Conservation (phyloP, 2,888 invertebrate species). For the Phragmatobia fuliginosa region DNA sequence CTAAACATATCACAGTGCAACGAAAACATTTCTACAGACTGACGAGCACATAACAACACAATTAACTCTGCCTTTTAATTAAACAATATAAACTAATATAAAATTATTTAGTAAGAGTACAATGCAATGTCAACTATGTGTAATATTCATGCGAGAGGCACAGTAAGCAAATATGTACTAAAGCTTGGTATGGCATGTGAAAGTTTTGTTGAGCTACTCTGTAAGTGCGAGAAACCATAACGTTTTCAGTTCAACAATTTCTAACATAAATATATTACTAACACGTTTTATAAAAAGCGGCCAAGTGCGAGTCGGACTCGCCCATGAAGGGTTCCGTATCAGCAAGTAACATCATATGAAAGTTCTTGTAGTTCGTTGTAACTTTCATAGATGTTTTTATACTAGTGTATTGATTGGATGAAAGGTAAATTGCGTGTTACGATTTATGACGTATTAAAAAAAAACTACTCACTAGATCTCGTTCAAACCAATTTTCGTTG, state of each 20-base stretch:
- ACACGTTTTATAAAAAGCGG: constrained; percentile 35
- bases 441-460: too few species aligned
- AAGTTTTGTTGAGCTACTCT: constrained; percentile 57
- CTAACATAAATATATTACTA: constrained; percentile 39
- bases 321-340: too few species aligned
- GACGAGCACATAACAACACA: constrained; percentile 51
- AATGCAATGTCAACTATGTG: constrained; percentile 63
- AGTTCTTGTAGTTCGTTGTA: too few species aligned
- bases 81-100: constrained; percentile 59
- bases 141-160: constrained; percentile 48
- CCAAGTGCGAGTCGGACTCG: too few species aligned
- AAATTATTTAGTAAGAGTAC: constrained; percentile 54
- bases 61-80: constrained; percentile 58
- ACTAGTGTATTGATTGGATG: too few species aligned
- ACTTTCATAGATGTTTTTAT: too few species aligned
- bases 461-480: too few species aligned
- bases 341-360: too few species aligned
- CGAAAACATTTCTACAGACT: constrained; percentile 38
- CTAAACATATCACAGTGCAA: constrained; percentile 17
- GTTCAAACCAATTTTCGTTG: too few species aligned
- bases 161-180: constrained; percentile 63
- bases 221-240: constrained; percentile 51
- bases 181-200: constrained; percentile 52
- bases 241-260: constrained; percentile 49
- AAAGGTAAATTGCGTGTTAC: too few species aligned